Evolutionary conservation across 2,113 vertebrate genomes (phyloP).

Genomic region (Neoarius graeffei): DNA sequence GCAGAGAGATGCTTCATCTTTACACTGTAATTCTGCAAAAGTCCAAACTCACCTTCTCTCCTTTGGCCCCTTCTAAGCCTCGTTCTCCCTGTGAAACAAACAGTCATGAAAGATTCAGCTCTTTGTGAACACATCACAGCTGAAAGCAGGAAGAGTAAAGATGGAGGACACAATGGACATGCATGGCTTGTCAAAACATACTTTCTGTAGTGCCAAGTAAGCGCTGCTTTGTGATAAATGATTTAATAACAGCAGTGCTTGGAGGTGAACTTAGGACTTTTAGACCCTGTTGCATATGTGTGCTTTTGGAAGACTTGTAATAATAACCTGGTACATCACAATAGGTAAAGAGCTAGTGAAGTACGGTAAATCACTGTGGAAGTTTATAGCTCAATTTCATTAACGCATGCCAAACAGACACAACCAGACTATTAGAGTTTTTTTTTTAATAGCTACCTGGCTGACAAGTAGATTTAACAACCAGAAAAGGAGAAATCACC

Average conservation of each 20-base stretch:
- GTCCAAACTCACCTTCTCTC: slow-evolving; percentile 71
- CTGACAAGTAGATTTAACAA: not conserved
- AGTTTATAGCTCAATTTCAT: not conserved
- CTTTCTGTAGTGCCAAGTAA: not conserved
- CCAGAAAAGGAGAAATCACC: not conserved
- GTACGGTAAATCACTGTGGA: not conserved
- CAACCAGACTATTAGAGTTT: not conserved
- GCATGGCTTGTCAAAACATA: slow-evolving; percentile 15
- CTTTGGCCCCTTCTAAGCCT: slow-evolving; percentile 70
- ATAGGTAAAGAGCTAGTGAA: not conserved
- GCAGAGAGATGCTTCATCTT: slow-evolving; percentile 33
- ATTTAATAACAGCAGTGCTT: slow-evolving; percentile 13
- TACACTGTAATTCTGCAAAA: slow-evolving; percentile 15
- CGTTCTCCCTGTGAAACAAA: slow-evolving; percentile 67
- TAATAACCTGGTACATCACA: not conserved
- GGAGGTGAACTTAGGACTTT: slow-evolving; percentile 8
- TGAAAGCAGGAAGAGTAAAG: slow-evolving; percentile 8
- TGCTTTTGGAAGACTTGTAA: not conserved
- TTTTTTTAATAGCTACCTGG: not conserved
- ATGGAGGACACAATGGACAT: slow-evolving; percentile 18
- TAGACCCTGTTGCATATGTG: not conserved
- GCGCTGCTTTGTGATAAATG: not conserved
- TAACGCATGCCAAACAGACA: not conserved
- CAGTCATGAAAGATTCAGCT: slow-evolving; percentile 27
- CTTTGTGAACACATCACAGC: slow-evolving; percentile 8